phyloP scores from a whole-genome alignment of 92 coral and sea anemone species.

The Scolanthus callimorphus region DNA sequence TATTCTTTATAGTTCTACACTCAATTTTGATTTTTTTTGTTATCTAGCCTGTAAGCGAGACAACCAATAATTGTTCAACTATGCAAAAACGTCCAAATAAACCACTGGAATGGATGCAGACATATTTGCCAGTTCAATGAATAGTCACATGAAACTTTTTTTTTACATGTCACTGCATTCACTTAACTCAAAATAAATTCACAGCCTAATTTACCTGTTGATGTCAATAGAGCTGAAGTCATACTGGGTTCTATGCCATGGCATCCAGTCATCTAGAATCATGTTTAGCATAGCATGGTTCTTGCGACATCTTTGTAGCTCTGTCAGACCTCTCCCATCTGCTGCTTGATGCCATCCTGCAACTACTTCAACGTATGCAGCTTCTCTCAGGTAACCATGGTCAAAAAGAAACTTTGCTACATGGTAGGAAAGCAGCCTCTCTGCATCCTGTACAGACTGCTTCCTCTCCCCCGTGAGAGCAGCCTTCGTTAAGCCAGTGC shows the following conservation, averaged over 20 bases:
- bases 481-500: slow-evolving; percentile 48
- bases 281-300: slow-evolving; percentile 70
- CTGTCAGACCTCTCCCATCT: slow-evolving; percentile 57
- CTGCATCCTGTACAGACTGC: slow-evolving; percentile 62
- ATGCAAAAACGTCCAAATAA: too few species aligned
- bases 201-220: slow-evolving; percentile 46
- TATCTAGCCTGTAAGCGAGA: too few species aligned
- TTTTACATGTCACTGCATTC: too few species aligned
- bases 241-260: slow-evolving; percentile 44
- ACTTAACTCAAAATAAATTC: too few species aligned
- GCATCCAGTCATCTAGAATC: slow-evolving; percentile 79
- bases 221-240: slow-evolving; percentile 63
- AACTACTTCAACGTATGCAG: slow-evolving; percentile 32
- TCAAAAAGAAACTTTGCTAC: slow-evolving; percentile 40
- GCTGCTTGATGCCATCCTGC: slow-evolving; percentile 82
- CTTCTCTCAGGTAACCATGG: slow-evolving; percentile 38
- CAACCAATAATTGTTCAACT: too few species aligned
- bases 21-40: too few species aligned
- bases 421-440: slow-evolving; percentile 48
- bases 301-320: slow-evolving; percentile 49
- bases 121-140: too few species aligned
- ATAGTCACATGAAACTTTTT: too few species aligned
- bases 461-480: slow-evolving; percentile 57
- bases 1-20: too few species aligned
- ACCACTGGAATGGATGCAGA: too few species aligned